Conservation (phyloP, 2,888 invertebrate genomes). For the Scaptomyza caliginosa region DNA sequence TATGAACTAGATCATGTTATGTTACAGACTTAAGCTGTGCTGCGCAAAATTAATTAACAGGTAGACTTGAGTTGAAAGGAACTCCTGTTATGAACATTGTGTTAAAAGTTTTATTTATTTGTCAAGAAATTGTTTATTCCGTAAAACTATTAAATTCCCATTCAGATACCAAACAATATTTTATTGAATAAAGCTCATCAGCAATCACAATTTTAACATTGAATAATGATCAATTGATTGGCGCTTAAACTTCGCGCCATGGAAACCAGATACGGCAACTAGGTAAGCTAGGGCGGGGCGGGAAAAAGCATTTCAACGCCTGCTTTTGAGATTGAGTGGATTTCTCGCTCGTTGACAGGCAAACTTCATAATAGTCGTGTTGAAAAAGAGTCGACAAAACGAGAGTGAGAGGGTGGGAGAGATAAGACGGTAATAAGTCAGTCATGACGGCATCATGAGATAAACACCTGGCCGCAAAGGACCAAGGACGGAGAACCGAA, state of each 20-base stretch:
- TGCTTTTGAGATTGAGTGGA: conserved; percentile 59
- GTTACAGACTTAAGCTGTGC: not conserved
- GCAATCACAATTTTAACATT: conserved; percentile 35
- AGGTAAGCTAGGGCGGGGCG: not conserved
- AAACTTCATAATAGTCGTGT: conserved; percentile 68
- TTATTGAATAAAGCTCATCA: conserved; percentile 6
- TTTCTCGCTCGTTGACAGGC: conserved; percentile 55
- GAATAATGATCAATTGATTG: conserved; percentile 68
- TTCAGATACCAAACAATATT: not conserved
- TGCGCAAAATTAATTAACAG: too few relatives aligned
- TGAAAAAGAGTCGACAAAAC: conserved; percentile 29
- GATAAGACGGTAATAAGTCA: conserved; percentile 61
- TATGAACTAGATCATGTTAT: not conserved
- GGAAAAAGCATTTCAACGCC: not conserved
- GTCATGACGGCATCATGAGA: conserved; percentile 36
- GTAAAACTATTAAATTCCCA: not conserved
- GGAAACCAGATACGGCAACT: conserved; percentile 18
- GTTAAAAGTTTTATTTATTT: too few relatives aligned
- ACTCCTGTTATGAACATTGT: too few relatives aligned
- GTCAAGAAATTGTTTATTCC: not conserved
- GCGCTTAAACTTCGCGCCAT: conserved; percentile 36
- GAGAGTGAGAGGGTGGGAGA: too few relatives aligned
- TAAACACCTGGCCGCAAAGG: conserved; percentile 50
- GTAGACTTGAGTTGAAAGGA: too few relatives aligned
- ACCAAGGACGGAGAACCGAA: not conserved